Conservation (phyloP, 2,797 vertebrate genomes). For the Oryzias sinensis region DNA sequence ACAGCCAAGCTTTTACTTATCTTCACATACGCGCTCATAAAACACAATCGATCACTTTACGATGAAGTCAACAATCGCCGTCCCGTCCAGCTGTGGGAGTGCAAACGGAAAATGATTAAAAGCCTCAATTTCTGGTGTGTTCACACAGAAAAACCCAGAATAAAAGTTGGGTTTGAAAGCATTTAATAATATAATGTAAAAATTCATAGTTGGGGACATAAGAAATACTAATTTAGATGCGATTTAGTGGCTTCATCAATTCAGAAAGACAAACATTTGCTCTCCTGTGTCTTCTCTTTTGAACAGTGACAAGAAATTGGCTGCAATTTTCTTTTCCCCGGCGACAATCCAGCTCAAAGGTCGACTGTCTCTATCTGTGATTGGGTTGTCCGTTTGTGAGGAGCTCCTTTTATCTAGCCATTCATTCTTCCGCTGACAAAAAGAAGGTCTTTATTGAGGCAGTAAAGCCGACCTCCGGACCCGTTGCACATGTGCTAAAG, state of each 20-base stretch:
- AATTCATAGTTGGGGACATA: background rate
- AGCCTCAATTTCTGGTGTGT: no score
- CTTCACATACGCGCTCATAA: no score
- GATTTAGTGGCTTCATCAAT: constrained; percentile 2
- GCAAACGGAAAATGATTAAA: no score
- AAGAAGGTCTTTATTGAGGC: constrained; percentile 37
- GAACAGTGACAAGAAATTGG: constrained; percentile 1
- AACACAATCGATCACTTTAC: no score
- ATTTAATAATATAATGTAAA: background rate
- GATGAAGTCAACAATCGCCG: no score
- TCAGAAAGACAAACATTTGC: constrained; percentile 2
- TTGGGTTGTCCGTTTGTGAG: constrained; percentile 1
- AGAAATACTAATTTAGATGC: background rate
- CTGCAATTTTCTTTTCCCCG: background rate
- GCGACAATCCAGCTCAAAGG: constrained; percentile 4
- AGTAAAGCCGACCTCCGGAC: constrained; percentile 49
- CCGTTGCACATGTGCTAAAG: background rate
- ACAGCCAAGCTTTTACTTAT: no score
- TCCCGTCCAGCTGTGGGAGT: no score
- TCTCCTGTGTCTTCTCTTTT: background rate
- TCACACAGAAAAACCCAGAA: background rate
- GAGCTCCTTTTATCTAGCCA: constrained; percentile 15
- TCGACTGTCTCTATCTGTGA: constrained; percentile 3
- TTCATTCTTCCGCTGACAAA: constrained; percentile 17
- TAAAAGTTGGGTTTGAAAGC: no score